Percentiles rank a stretch among this genome's conserved stretches.
Conservation (phyloP, 92 coral and sea anemone genomes). For the Meandrina meandrites region DNA sequence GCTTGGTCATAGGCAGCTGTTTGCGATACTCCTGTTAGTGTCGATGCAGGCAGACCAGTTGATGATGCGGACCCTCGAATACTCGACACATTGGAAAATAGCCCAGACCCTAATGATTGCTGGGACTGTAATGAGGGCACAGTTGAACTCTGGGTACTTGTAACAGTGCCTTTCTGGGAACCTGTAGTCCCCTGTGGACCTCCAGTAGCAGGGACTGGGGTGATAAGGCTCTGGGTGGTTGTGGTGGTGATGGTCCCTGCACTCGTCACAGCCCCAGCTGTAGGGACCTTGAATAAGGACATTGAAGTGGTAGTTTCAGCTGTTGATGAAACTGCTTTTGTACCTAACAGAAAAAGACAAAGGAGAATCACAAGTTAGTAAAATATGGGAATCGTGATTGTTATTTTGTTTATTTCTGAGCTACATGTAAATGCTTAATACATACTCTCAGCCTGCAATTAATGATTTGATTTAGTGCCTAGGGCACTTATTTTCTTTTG, state of each 20-base stretch:
- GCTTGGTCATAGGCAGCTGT: neutral
- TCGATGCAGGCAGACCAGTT: neutral
- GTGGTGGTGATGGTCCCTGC: slow-evolving; percentile 14
- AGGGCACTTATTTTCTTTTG: too few species aligned
- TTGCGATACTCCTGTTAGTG: neutral
- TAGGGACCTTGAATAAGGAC: slow-evolving; percentile 29
- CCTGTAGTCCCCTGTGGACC: slow-evolving; percentile 22
- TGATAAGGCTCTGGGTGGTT: slow-evolving; percentile 31
- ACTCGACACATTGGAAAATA: neutral
- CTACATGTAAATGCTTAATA: too few species aligned
- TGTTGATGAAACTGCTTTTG: slow-evolving; percentile 12
- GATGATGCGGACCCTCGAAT: neutral
- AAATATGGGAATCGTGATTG: too few species aligned
- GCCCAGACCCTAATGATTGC: neutral
- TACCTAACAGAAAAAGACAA: neutral
- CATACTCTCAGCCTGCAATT: too few species aligned
- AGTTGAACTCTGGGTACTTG: neutral
- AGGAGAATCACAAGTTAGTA: neutral
- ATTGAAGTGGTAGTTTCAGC: neutral
- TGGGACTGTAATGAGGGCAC: slow-evolving; percentile 5
- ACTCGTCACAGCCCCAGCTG: slow-evolving; percentile 15
- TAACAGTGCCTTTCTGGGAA: neutral
- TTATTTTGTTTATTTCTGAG: neutral
- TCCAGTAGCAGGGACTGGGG: slow-evolving; percentile 27
- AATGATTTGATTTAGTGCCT: too few species aligned